Evolutionary conservation across 2,797 vertebrate genomes (phyloP), one percentile per base, ranked within the genome.

Genomic region (Florisuga fusca): DNA sequence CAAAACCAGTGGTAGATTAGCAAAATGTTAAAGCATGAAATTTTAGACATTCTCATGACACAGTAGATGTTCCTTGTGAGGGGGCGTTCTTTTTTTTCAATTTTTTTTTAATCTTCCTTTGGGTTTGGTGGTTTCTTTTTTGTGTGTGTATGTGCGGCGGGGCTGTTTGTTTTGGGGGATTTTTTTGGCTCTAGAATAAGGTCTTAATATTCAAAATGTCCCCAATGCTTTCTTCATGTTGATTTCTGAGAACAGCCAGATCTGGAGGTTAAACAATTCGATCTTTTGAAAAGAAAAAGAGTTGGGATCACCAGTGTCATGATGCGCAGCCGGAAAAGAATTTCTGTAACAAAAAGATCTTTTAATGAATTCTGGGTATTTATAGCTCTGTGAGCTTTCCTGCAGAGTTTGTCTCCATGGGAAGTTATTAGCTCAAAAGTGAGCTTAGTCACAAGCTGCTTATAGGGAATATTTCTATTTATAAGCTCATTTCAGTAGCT

Each of bases 401-500:
- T 96, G 94, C 91, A 46, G 96, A 91, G 94, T 96, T 92, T 77
- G 84, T 96, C 94, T 96, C 95, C 93, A 94, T 86, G 94, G 95
- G 93, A 96, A 94, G 95, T 96, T 97, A 96, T 96, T 97, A 95
- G 95, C 94, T 96, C 95, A 94, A 95, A 97, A 96, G 91, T 94
- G 83, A 95, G 94, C 91, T 96, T 97, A 96, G 95, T 97, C 94
- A 96, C 92, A 96, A 93, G 92, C 89, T 0, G 23, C 92, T 96
- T 96, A 91, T 33, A 61, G 61, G 79, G 74, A 94, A 91, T 95
- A 95, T 97, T 94, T 94, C 95, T 96, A 90, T 95, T 96, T 96
- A 84, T 97, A 93, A 93, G 79, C 57, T 86, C n/a, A n/a, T 94
- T 67, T 82, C 79, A n/a, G 76, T 72, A 73, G 21, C 57, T 62